Base-by-base conservation (phyloP, 1,140 invertebrate genomes). In the Sinella curviseta region DNA sequence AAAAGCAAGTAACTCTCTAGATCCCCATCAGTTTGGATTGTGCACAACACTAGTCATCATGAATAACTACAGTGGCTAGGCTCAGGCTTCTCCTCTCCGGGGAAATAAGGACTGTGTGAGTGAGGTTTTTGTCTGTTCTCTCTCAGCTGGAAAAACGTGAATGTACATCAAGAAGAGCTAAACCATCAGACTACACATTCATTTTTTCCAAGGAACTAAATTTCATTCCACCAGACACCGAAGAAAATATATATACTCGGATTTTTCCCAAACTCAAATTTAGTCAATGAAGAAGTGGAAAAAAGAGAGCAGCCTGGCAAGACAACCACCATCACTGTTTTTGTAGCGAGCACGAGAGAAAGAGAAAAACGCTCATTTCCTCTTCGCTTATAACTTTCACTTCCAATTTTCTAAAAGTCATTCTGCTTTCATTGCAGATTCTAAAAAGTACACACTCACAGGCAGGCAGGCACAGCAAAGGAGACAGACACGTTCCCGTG, bases 11-110 rank as follows among this genome's bases (percentile, higher is more conserved):
- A 70, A 16, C 26, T 70, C 65, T 70, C 65, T 26, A n/a, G 57
- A 70, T 70, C 31, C 65, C 26, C 65, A 70, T 70, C 65, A 70
- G 65, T 70, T 70, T 70, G 31, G 65, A 70, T 70, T 70, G 28
- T 30, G 65, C n/a, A 31, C 26, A 70, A 70, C 26, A 70, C 65
- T 12, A 70, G 31, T 70, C 65, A 65, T 65, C 57, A 33, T 70
- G 57, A 60, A 60, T 60, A 60, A 70, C 26, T 70, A 33, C 30
- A 70, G 12, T 48, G 39, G 24, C 57, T 60, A n/a, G 57, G 39
- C 20, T 60, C 8, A 60, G 12, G 65, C 26, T 31, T 8, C 65
- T 70, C 8, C 65, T 70, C 65, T 70, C 65, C 31, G 65, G 65
- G 65, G 65, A 70, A 70, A 70, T 70, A 70, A 70, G 65, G 31